These are phyloP conservation scores for Gymnogyps californianus DNA, from an alignment of 2,113 vertebrate species.

Conservation along the genomic window DNA sequence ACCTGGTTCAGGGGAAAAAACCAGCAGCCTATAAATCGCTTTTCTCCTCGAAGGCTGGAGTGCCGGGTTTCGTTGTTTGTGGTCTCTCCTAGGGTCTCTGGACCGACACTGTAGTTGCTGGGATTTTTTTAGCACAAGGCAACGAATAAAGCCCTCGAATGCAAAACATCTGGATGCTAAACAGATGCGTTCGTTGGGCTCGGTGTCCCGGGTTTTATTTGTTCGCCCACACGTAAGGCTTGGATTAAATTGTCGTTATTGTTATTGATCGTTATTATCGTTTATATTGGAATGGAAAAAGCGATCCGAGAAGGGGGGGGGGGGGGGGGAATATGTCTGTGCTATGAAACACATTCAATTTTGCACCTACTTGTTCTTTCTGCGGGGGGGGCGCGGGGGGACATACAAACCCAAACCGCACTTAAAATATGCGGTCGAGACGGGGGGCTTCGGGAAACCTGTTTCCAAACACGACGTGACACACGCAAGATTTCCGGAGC, in stretches of 20 bases:
- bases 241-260: background rate
- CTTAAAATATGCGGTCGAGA: background rate
- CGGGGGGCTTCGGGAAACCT: background rate
- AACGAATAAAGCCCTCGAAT: constrained; percentile 27
- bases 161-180: constrained; percentile 38
- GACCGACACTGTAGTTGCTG: background rate
- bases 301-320: background rate
- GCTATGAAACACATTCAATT: background rate
- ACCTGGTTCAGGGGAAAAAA: constrained; percentile 34
- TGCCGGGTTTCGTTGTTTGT: background rate
- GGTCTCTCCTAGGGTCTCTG: background rate
- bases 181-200: background rate
- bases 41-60: constrained; percentile 31
- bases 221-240: background rate
- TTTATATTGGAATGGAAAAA: background rate
- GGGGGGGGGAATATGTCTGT: background rate
- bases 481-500: background rate
- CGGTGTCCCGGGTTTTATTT: background rate
- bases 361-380: background rate
- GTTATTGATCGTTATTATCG: constrained; percentile 34
- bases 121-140: background rate
- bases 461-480: background rate
- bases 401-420: background rate
- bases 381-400: no score
- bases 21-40: background rate